Percentiles rank a stretch among this genome's conserved stretches.
Conservation (phyloP, 2,888 invertebrate species). For the Epistrophella euchroma region DNA sequence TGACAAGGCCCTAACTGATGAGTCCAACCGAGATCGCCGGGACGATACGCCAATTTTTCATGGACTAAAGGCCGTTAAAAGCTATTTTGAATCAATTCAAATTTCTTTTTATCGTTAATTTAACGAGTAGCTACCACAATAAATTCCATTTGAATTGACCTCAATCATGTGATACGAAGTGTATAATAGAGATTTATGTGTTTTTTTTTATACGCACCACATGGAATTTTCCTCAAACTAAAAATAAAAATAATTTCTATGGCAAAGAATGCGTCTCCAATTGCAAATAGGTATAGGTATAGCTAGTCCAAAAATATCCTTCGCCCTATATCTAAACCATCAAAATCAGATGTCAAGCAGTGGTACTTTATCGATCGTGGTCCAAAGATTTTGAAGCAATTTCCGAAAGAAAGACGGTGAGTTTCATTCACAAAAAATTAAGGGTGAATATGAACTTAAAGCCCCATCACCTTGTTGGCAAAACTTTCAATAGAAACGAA, state of each 20-base stretch:
- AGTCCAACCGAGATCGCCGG: too few relatives aligned
- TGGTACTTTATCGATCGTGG: conserved; percentile 57
- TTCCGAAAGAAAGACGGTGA: conserved; percentile 1
- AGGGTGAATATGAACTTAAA: not conserved
- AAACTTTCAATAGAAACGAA: conserved; percentile 36
- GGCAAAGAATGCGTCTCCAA: conserved; percentile 9
- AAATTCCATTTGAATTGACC: not conserved
- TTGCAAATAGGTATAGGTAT: not conserved
- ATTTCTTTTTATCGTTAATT: too few relatives aligned
- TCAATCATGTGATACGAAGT: not conserved
- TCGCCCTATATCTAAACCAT: conserved; percentile 10
- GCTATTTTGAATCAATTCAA: too few relatives aligned
- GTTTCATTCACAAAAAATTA: not conserved
- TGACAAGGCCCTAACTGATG: too few relatives aligned
- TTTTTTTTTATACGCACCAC: not conserved
- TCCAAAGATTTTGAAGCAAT: conserved; percentile 44
- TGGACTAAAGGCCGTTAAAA: too few relatives aligned
- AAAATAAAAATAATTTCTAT: conserved; percentile 53
- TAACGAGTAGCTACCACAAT: not conserved
- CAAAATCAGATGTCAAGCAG: conserved; percentile 55
- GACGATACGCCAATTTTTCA: too few relatives aligned
- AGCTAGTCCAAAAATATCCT: not conserved
- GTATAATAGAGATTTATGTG: not conserved
- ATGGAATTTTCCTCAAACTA: not conserved
- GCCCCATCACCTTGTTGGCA: not conserved